A percentile compares a stretch with the other conserved stretches of the same genome.
These are phyloP conservation scores for Naso thynnoides DNA, from an alignment of 2,797 vertebrate species.

Conservation along the genomic window DNA sequence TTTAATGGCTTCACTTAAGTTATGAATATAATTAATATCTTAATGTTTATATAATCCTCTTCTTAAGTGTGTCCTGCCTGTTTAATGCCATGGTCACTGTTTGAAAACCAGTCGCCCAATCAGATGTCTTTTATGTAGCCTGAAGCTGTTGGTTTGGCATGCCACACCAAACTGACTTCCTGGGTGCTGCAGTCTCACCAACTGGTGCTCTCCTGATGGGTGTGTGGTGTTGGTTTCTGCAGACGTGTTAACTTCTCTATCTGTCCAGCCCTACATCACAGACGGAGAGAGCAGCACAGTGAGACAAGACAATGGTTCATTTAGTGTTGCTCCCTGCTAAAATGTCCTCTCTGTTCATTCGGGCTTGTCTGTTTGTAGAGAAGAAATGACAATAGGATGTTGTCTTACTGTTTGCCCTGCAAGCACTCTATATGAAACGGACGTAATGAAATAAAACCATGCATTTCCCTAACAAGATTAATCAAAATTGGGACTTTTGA, in stretches of 20 bases:
- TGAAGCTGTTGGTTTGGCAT: constrained; percentile 41
- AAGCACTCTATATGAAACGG: constrained; percentile 33
- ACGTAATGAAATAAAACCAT: constrained; percentile 55
- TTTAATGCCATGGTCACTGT: constrained; percentile 7
- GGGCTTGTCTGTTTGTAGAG: constrained; percentile 27
- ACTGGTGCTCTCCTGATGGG: constrained; percentile 35
- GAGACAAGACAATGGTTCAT: constrained; percentile 6
- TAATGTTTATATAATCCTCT: background rate
- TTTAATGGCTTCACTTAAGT: constrained; percentile 12
- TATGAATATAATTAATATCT: constrained; percentile 15
- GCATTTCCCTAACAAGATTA: constrained; percentile 37
- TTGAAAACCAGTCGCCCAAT: constrained; percentile 8
- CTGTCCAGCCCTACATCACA: background rate
- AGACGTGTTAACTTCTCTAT: constrained; percentile 33
- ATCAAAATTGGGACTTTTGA: constrained; percentile 40
- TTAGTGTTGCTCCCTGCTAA: constrained; percentile 7
- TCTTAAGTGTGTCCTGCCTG: background rate
- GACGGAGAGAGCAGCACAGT: background rate
- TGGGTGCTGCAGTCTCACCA: constrained; percentile 24
- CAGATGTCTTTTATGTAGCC: constrained; percentile 48
- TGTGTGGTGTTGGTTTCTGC: constrained; percentile 35
- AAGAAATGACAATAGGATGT: constrained; percentile 50
- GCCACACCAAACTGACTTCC: constrained; percentile 36
- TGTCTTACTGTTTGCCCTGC: constrained; percentile 59
- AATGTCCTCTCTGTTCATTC: constrained; percentile 17